Percentiles rank a stretch among this genome's conserved stretches.
phyloP scores from a whole-genome alignment of 2,888 invertebrate genomes.

The Stenoptilia bipunctidactyla region DNA sequence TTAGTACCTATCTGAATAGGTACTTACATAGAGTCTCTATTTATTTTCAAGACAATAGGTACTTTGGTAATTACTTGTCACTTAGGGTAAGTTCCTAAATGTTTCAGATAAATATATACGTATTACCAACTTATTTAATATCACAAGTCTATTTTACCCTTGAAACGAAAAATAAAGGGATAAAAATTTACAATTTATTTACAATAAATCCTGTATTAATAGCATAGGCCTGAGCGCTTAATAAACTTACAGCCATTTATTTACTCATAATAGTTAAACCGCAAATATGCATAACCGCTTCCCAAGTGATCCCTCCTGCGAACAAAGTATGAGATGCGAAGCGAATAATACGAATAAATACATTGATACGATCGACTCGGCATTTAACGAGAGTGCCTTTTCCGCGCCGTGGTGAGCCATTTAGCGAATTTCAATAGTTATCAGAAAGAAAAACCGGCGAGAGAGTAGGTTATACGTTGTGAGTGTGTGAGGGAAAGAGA shows the following conservation, averaged over 20 bases:
- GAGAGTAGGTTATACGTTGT: conserved; percentile 39
- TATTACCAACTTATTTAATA: too few species aligned
- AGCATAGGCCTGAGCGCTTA: conserved; percentile 13
- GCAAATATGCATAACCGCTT: conserved; percentile 35
- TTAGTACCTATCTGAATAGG: too few species aligned
- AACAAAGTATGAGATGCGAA: conserved; percentile 28
- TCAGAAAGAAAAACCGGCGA: conserved; percentile 63
- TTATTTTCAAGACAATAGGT: too few species aligned
- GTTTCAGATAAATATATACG: too few species aligned
- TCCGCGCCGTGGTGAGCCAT: conserved; percentile 67
- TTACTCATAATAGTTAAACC: conserved; percentile 35
- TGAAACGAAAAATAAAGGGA: too few species aligned
- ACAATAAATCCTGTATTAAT: too few species aligned
- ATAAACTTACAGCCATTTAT: conserved; percentile 32
- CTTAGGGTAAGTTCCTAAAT: too few species aligned
- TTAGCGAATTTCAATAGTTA: conserved; percentile 72
- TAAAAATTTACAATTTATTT: too few species aligned
- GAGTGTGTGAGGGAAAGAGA: conserved; percentile 46
- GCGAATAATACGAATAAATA: conserved; percentile 59
- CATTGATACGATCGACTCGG: conserved; percentile 61
- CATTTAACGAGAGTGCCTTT: conserved; percentile 69
- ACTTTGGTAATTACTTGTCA: too few species aligned
- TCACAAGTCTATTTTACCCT: too few species aligned
- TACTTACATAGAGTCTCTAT: too few species aligned
- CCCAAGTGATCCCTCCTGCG: not conserved